phyloP scores from a whole-genome alignment of 2,888 invertebrate species.

The Dryadula phaetusa region DNA sequence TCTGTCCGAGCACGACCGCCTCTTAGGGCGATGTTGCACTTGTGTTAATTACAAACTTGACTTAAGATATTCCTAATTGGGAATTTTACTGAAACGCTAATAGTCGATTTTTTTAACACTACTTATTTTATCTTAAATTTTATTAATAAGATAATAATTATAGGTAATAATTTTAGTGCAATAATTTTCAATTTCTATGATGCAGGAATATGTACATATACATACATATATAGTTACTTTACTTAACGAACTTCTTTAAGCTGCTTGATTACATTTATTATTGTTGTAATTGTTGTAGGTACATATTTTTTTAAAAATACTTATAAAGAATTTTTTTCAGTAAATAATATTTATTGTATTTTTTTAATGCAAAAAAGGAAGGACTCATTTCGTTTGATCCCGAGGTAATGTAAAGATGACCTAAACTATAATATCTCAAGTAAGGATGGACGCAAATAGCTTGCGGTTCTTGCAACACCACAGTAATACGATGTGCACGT shows the following conservation, averaged over 20 bases:
- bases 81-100: neutral
- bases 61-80: neutral
- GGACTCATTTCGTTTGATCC: neutral
- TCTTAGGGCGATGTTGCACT: conserved; percentile 50
- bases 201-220: too few species aligned
- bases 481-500: conserved; percentile 54
- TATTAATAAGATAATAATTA: too few species aligned
- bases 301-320: too few species aligned
- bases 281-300: too few species aligned
- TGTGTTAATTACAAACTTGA: conserved; percentile 18
- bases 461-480: conserved; percentile 72
- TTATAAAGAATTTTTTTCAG: too few species aligned
- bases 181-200: too few species aligned
- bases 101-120: neutral
- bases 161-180: too few species aligned
- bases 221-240: too few species aligned
- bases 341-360: too few species aligned
- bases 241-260: too few species aligned
- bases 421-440: conserved; percentile 64
- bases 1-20: conserved; percentile 75
- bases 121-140: too few species aligned
- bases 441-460: conserved; percentile 79
- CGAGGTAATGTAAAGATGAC: conserved; percentile 40
- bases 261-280: too few species aligned
- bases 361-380: neutral